These are phyloP conservation scores for Eupithecia subfuscata DNA, from an alignment of 2,888 invertebrate genomes.

Conservation along the genomic window DNA sequence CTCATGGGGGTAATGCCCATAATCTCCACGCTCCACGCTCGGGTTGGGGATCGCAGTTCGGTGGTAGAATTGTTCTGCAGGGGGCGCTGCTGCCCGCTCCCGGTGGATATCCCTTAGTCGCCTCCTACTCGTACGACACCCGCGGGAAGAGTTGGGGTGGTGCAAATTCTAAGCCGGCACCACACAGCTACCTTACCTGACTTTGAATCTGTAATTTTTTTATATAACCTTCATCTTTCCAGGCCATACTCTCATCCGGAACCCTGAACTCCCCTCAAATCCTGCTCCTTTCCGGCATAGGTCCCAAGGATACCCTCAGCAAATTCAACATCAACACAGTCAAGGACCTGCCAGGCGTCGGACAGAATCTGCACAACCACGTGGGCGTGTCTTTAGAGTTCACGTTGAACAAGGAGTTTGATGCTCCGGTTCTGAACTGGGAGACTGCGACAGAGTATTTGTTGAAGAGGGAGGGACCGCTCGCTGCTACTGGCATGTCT, in stretches of 20 bases:
- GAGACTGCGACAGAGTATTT: slow-evolving; percentile 85
- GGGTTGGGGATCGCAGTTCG: too few relatives aligned
- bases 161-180: too few relatives aligned
- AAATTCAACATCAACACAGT: slow-evolving; percentile 84
- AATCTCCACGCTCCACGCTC: too few relatives aligned
- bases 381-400: slow-evolving; percentile 86
- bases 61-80: too few relatives aligned
- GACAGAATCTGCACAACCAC: slow-evolving; percentile 88
- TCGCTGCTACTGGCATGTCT: slow-evolving; percentile 87
- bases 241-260: slow-evolving; percentile 86
- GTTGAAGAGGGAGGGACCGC: slow-evolving; percentile 84
- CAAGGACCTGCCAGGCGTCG: slow-evolving; percentile 87
- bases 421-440: slow-evolving; percentile 85
- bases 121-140: too few relatives aligned
- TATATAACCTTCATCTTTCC: slow-evolving; percentile 23
- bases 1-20: too few relatives aligned
- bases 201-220: too few relatives aligned
- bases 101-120: too few relatives aligned
- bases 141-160: too few relatives aligned
- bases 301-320: slow-evolving; percentile 84
- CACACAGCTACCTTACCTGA: neutral
- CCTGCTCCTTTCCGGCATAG: slow-evolving; percentile 87
- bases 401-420: slow-evolving; percentile 77
- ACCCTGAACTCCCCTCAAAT: slow-evolving; percentile 88
- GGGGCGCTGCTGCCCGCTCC: too few relatives aligned